phyloP scores from a whole-genome alignment of 2,113 vertebrate genomes.

The Cynopterus brachyotis region DNA sequence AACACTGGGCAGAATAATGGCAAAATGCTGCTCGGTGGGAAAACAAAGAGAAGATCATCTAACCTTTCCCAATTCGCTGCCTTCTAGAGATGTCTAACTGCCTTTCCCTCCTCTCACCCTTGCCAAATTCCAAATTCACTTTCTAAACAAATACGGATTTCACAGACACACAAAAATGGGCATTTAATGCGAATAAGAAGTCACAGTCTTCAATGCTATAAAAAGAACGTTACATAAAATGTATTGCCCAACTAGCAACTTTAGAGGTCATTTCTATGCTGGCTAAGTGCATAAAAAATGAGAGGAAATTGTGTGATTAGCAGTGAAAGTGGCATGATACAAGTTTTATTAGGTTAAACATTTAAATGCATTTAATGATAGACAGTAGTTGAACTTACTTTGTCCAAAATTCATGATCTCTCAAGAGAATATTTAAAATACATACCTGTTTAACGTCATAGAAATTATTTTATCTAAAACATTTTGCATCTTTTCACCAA shows the following conservation, averaged over 20 bases:
- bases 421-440: conserved; percentile 73
- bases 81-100: conserved; percentile 15
- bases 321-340: conserved; percentile 74
- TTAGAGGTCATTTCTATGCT: conserved; percentile 81
- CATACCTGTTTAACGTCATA: conserved; percentile 66
- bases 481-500: conserved; percentile 64
- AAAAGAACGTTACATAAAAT: conserved; percentile 79
- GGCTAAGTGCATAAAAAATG: conserved; percentile 81
- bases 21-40: background rate
- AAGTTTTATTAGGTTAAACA: conserved; percentile 77
- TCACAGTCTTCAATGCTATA: conserved; percentile 77
- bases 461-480: conserved; percentile 72
- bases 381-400: conserved; percentile 80
- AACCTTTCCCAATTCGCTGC: conserved; percentile 13
- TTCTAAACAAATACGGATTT: conserved; percentile 73
- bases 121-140: background rate
- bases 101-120: background rate
- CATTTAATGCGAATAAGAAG: conserved; percentile 66
- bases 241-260: conserved; percentile 80
- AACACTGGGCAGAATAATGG: background rate
- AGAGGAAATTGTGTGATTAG: conserved; percentile 81
- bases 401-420: conserved; percentile 65
- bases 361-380: conserved; percentile 72
- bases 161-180: conserved; percentile 71
- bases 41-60: background rate